These are phyloP conservation scores for Mixornis gularis DNA, from an alignment of 2,113 vertebrate species.

Conservation along the genomic window DNA sequence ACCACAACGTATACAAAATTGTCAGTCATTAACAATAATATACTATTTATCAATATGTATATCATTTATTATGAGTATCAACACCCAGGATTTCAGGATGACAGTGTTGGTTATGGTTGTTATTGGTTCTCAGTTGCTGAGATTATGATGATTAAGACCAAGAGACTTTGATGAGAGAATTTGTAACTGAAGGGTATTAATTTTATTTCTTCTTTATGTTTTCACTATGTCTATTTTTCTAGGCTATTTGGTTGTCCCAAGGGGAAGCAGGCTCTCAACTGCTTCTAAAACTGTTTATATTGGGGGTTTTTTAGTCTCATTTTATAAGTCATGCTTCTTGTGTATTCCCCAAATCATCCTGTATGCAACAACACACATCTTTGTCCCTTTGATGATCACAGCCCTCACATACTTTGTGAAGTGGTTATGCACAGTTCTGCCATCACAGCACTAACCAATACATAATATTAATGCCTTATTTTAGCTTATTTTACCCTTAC, in stretches of 20 bases:
- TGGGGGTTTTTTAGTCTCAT: not conserved
- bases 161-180: not conserved
- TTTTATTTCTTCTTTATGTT: not conserved
- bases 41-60: not conserved
- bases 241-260: not conserved
- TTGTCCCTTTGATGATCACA: not conserved
- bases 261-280: not conserved
- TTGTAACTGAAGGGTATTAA: not conserved
- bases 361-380: not conserved
- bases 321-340: not conserved
- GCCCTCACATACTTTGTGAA: not conserved
- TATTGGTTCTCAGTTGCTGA: not conserved
- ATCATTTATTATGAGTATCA: not conserved
- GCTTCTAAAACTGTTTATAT: not conserved
- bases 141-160: not conserved
- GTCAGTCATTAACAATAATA: not conserved
- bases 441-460: not conserved
- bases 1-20: not conserved
- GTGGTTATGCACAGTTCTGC: not conserved
- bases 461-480: not conserved
- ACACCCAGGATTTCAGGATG: not conserved
- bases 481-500: not conserved
- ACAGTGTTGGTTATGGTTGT: not conserved
- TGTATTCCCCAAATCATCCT: not conserved
- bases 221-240: not conserved